These are phyloP conservation scores for Chironomus riparius DNA, from an alignment of 2,888 invertebrate species.

Conservation along the genomic window DNA sequence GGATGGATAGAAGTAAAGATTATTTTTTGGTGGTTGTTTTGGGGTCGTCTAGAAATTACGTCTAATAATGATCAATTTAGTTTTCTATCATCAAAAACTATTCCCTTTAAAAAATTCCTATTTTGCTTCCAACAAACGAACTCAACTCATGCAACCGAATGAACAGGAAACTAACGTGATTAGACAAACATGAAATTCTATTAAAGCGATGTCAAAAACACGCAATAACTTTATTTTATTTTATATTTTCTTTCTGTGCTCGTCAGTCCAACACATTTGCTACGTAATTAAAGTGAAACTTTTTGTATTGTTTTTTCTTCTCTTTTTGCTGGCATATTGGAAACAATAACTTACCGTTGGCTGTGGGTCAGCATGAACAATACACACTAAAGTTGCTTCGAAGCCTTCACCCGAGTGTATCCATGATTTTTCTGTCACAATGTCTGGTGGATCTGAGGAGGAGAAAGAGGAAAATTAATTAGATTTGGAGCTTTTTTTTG, in stretches of 20 bases:
- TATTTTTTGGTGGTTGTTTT: no score
- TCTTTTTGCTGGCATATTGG: background rate
- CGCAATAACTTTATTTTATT: background rate
- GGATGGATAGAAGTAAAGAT: no score
- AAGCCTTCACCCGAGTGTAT: slow-evolving; percentile 62
- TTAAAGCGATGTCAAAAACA: background rate
- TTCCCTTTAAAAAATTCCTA: no score
- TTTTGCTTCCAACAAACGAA: no score
- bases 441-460: slow-evolving; percentile 56
- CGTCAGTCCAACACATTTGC: background rate
- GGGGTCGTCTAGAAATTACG: no score
- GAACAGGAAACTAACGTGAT: background rate
- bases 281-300: background rate
- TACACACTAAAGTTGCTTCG: slow-evolving; percentile 57
- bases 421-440: slow-evolving; percentile 59
- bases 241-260: background rate
- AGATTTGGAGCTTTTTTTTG: background rate
- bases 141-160: background rate
- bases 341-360: slow-evolving; percentile 48
- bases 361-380: slow-evolving; percentile 58
- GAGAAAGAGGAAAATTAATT: background rate
- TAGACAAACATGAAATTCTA: background rate
- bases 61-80: no score
- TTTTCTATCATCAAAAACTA: no score
- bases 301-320: background rate